Conservation (phyloP, 2,797 vertebrate species). For the Pseudomugil tenellus region DNA sequence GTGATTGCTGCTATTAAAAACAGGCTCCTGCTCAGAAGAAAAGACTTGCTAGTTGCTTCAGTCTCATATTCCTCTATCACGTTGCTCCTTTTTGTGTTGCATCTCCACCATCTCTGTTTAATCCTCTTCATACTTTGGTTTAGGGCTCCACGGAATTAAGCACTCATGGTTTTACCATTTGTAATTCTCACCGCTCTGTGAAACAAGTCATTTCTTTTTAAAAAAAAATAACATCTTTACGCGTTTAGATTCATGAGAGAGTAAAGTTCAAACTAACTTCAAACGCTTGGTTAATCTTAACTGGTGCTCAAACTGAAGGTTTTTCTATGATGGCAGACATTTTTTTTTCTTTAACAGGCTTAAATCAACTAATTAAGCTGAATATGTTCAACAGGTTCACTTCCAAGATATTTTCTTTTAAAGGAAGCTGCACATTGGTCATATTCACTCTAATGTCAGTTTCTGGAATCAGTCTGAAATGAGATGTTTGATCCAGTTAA, state of each 20-base stretch:
- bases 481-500: slow-evolving; percentile 15
- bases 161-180: background rate
- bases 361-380: background rate
- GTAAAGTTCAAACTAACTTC: background rate
- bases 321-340: background rate
- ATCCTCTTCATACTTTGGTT: background rate
- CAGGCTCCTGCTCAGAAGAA: slow-evolving; percentile 18
- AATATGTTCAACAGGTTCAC: background rate
- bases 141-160: background rate
- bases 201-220: background rate
- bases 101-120: background rate
- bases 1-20: slow-evolving; percentile 60
- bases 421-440: background rate
- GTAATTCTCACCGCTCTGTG: too few relatives aligned
- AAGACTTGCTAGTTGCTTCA: slow-evolving; percentile 14
- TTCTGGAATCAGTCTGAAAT: slow-evolving; percentile 2
- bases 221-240: background rate
- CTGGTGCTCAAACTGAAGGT: background rate
- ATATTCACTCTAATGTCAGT: background rate
- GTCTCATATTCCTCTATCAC: slow-evolving; percentile 10
- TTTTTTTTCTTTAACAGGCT: background rate
- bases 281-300: background rate
- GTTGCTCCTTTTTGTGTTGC: slow-evolving; percentile 6
- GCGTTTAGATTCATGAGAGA: background rate
- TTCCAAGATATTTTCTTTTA: slow-evolving; percentile 4